Percentiles rank a stretch among this genome's conserved stretches.
Conservation (phyloP, 2,113 vertebrate genomes). For the Boulengeromyrus knoepffleri region DNA sequence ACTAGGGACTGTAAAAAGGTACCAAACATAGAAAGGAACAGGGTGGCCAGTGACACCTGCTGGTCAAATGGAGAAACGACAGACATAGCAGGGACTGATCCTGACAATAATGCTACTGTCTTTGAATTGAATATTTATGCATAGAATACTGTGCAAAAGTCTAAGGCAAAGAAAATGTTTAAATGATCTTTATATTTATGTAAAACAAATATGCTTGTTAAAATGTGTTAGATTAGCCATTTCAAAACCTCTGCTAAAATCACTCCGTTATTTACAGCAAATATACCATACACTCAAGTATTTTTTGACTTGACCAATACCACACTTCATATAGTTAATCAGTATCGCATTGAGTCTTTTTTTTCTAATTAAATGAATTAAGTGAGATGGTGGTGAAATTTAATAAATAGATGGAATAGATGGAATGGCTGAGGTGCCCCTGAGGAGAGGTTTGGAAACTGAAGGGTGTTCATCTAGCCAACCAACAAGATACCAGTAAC, state of each 20-base stretch:
- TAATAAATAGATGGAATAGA: neutral
- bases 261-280: neutral
- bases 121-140: too few species aligned
- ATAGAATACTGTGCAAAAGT: too few species aligned
- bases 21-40: too few species aligned
- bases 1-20: too few species aligned
- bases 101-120: too few species aligned
- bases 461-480: neutral
- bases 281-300: neutral
- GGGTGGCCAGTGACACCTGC: too few species aligned
- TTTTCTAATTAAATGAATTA: neutral
- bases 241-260: neutral
- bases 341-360: neutral
- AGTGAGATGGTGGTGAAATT: neutral
- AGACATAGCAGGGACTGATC: too few species aligned
- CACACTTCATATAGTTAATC: neutral
- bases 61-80: too few species aligned
- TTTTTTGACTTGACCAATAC: neutral
- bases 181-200: neutral
- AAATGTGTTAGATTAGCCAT: neutral
- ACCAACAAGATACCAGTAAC: neutral
- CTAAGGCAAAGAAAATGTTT: neutral
- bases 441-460: neutral
- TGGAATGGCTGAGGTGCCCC: neutral
- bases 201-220: neutral